Evolutionary conservation across 2,797 vertebrate genomes (phyloP).

Genomic region (Lacerta viridis): DNA sequence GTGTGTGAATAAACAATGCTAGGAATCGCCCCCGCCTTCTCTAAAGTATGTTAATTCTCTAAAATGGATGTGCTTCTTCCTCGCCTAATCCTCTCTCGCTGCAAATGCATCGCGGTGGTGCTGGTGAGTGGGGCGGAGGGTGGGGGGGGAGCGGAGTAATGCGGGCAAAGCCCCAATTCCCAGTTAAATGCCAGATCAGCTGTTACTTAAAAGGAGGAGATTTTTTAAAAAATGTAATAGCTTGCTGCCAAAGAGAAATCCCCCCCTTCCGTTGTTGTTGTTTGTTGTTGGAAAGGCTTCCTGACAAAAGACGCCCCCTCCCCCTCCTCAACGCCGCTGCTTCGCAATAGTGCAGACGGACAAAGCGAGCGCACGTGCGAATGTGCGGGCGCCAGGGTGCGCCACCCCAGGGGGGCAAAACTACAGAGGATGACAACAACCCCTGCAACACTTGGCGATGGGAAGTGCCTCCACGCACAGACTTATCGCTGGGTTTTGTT

Average conservation of each 20-base stretch:
- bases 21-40: neutral
- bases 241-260: conserved; percentile 5
- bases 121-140: neutral
- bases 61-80: conserved; percentile 39
- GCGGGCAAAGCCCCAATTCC: neutral
- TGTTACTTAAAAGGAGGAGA: conserved; percentile 56
- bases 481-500: too few relatives aligned
- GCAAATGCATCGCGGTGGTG: conserved; percentile 45
- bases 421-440: too few relatives aligned
- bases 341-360: neutral
- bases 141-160: too few relatives aligned
- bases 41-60: conserved; percentile 64
- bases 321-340: fast-evolving
- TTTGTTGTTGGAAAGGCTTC: neutral
- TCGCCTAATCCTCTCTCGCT: conserved; percentile 63
- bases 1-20: neutral
- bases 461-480: too few relatives aligned
- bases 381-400: neutral
- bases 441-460: neutral
- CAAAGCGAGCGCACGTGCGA: neutral
- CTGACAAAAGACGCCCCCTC: fast-evolving
- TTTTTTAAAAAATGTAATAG: conserved; percentile 4
- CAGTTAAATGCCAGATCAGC: conserved; percentile 63
- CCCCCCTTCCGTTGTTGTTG: neutral
- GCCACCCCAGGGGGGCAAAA: neutral